These are phyloP conservation scores for Ectropis crepuscularia DNA, from an alignment of 2,888 invertebrate species.

Conservation along the genomic window DNA sequence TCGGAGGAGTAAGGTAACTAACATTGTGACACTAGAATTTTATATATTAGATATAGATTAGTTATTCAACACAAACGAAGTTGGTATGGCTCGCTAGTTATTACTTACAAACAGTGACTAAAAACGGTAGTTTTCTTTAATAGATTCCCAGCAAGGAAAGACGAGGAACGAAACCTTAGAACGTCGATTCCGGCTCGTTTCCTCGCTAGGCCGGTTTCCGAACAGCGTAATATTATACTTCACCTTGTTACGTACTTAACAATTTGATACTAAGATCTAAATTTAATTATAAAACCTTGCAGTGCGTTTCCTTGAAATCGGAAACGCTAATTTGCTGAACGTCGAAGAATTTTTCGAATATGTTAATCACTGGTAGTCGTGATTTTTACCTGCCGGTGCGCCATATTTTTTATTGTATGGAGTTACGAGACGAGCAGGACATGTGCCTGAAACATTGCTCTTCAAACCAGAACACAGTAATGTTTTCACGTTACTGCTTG, in stretches of 20 bases:
- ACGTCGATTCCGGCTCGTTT: constrained; percentile 42
- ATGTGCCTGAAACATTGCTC: too few species aligned
- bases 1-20: too few species aligned
- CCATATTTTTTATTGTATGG: too few species aligned
- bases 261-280: constrained; percentile 31
- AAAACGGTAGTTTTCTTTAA: constrained; percentile 18
- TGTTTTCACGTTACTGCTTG: too few species aligned
- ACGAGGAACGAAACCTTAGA: constrained; percentile 64
- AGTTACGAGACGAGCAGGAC: too few species aligned
- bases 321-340: constrained; percentile 28
- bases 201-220: constrained; percentile 54
- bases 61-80: too few species aligned
- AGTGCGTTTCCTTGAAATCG: constrained; percentile 36
- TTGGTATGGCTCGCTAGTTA: too few species aligned
- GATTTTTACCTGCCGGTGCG: background rate
- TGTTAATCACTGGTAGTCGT: background rate
- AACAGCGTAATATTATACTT: constrained; percentile 47
- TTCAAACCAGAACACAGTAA: too few species aligned
- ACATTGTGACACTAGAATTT: too few species aligned
- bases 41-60: too few species aligned
- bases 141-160: constrained; percentile 12
- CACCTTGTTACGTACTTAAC: constrained; percentile 31
- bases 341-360: constrained; percentile 5
- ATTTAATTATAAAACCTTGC: constrained; percentile 20
- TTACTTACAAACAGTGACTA: background rate